Evolutionary conservation across 2,797 vertebrate genomes (phyloP), one percentile per base, ranked within the genome.

Genomic region (Acanthurus lineatus): DNA sequence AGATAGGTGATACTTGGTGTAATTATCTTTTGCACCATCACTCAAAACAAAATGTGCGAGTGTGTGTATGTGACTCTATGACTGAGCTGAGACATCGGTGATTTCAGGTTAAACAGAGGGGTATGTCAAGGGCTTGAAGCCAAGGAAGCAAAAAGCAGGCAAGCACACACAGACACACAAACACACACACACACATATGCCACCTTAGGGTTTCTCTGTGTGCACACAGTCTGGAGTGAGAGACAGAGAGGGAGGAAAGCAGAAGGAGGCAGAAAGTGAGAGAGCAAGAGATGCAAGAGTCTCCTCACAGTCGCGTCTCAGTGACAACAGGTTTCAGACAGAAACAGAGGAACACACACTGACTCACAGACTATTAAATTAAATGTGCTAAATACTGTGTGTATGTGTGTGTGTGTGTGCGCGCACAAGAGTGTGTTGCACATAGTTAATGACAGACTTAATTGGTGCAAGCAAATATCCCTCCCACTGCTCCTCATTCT

Each of bases 391-490:
- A 84, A 82, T 79, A 80, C 45, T 57, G 63, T 69, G 77, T 69
- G 72, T 54, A 19, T 58, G 17, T 44, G 10, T 35, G 28, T 64
- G 49, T 28, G 17, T 35, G 48, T 58, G 53, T 62, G 54, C 38
- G 38, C 20, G 44, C 53, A 32, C 61, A 2, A 42, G 70, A 54
- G 56, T 69, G 76, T 64, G 69, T 53, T 59, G 65, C 64, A 77
- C 47, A 25, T 62, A 76, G 78, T 87, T 92, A 93, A 93, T 88
- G 83, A 86, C 79, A 85, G 73, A 78, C 63, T 89, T 93, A 92
- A 93, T 92, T 92, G 86, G 81, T 87, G 81, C 73, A 74, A 82
- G 82, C 83, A 76, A 86, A 86, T 82, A 87, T 87, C 85, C 82
- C 86, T 81, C 89, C 89, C 88, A 82, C 82, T 81, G 86, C 76